Percentiles rank a stretch among this genome's conserved stretches.
These are phyloP conservation scores for Calidris pugnax DNA, from an alignment of 2,113 vertebrate species.

Conservation along the genomic window DNA sequence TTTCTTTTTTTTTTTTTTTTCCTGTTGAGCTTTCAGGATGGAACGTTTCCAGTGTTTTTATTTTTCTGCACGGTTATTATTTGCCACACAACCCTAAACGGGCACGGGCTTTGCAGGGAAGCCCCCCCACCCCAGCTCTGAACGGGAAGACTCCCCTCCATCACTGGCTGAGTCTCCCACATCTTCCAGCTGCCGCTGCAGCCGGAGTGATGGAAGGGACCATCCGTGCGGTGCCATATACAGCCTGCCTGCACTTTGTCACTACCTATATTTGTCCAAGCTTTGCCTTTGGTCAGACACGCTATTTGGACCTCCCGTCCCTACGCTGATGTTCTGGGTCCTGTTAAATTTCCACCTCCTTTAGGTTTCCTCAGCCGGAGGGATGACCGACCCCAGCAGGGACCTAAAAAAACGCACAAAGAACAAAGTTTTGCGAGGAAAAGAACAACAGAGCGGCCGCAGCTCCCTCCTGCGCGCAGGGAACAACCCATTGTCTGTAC, in stretches of 20 bases:
- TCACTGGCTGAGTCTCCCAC: not conserved
- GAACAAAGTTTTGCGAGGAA: not conserved
- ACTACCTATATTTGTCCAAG: not conserved
- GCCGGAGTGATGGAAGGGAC: not conserved
- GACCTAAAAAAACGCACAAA: not conserved
- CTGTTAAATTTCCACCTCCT: not conserved
- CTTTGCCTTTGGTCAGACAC: not conserved
- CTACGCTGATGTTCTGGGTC: not conserved
- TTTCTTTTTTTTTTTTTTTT: not conserved
- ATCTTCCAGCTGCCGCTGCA: not conserved
- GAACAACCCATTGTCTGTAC: not conserved
- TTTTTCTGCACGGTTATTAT: not conserved
- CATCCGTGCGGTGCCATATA: fast-evolving
- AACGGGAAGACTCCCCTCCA: not conserved
- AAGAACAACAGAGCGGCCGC: not conserved
- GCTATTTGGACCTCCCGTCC: not conserved
- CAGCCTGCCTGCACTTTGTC: not conserved
- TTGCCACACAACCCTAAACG: not conserved
- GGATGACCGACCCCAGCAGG: not conserved
- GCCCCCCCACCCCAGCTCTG: not conserved
- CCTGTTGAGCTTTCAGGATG: not conserved
- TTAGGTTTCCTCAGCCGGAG: not conserved
- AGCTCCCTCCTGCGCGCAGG: not conserved
- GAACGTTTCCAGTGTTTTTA: not conserved
- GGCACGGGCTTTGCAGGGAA: not conserved